phyloP scores from a whole-genome alignment of 2,113 vertebrate genomes.

The Athene cunicularia region DNA sequence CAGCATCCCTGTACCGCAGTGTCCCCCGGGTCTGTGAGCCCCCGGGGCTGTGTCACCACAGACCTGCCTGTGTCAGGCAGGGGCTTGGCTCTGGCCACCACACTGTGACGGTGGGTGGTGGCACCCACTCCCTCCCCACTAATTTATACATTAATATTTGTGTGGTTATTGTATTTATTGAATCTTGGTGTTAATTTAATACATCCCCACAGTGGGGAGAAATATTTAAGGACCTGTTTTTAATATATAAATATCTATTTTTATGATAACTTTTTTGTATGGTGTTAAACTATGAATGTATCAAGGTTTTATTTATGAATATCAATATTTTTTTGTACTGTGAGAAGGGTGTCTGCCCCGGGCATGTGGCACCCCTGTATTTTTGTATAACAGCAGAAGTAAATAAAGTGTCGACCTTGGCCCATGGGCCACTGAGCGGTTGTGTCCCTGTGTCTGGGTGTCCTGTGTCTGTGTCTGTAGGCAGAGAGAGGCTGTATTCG shows the following conservation, averaged over 20 bases:
- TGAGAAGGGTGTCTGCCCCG: not conserved
- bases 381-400: not conserved
- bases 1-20: accelerated
- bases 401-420: slow-evolving; percentile 14
- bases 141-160: slow-evolving; percentile 35
- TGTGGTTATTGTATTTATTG: slow-evolving; percentile 52
- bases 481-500: not conserved
- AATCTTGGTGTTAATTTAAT: slow-evolving; percentile 14
- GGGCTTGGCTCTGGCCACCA: accelerated
- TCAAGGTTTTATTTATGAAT: slow-evolving; percentile 37
- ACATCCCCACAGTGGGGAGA: not conserved
- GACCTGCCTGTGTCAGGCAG: not conserved
- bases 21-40: accelerated
- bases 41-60: not conserved
- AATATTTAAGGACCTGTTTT: slow-evolving; percentile 45
- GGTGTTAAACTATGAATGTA: not conserved
- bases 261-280: not conserved
- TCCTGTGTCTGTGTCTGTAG: not conserved
- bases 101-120: not conserved
- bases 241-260: slow-evolving; percentile 61
- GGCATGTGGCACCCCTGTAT: not conserved
- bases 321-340: not conserved
- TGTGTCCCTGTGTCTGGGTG: not conserved
- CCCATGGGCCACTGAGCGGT: accelerated
- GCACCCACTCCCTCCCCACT: not conserved